phyloP scores from a whole-genome alignment of 2,888 invertebrate genomes.

The Glaucopsyche alexis region DNA sequence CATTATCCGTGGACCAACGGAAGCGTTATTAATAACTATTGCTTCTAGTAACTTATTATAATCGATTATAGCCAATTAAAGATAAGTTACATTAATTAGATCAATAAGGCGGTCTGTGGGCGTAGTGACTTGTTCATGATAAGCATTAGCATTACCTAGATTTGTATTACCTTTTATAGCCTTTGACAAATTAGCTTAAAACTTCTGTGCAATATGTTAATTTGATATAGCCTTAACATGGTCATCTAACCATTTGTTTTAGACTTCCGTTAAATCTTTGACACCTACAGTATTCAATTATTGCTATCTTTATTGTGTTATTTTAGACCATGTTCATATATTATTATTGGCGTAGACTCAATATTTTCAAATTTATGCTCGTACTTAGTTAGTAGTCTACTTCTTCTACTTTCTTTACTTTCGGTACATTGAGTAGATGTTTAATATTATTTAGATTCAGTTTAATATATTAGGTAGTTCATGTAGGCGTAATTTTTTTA shows the following conservation, averaged over 20 bases:
- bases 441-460: no score
- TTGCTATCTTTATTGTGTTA: conserved; percentile 25
- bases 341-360: background rate
- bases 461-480: no score
- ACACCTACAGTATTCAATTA: conserved; percentile 30
- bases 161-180: background rate
- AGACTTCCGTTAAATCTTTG: conserved; percentile 35
- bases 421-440: no score
- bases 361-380: background rate
- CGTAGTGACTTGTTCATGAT: conserved; percentile 4
- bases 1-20: no score
- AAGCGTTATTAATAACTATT: background rate
- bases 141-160: background rate
- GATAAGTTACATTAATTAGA: conserved; percentile 3
- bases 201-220: conserved; percentile 20
- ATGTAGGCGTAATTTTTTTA: no score
- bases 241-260: conserved; percentile 36
- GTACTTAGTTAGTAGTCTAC: background rate
- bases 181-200: conserved; percentile 15
- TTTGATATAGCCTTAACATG: conserved; percentile 32
- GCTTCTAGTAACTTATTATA: background rate
- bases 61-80: conserved; percentile 1
- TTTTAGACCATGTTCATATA: background rate
- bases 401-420: no score
- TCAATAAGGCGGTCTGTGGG: conserved; percentile 11